Evolutionary conservation across 2,113 vertebrate genomes (phyloP).

Genomic region (Xenopus tropicalis): DNA sequence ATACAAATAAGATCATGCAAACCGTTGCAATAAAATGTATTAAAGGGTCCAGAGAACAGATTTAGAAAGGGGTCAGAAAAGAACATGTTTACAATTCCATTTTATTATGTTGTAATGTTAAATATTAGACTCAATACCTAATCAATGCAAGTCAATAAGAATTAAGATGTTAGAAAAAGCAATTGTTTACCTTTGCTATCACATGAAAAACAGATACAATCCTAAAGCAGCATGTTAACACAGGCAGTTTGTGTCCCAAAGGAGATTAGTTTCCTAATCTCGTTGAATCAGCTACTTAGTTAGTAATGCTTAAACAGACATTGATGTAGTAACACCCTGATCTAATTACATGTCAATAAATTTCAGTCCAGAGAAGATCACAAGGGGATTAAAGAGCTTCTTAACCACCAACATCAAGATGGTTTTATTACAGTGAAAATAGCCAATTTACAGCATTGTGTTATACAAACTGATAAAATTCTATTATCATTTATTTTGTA

Average conservation of each 20-base stretch:
- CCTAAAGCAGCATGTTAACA: conserved; percentile 58
- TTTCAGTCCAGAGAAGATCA: conserved; percentile 65
- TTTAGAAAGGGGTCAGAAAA: too few relatives aligned
- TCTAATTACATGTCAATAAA: conserved; percentile 87
- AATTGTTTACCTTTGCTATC: not conserved
- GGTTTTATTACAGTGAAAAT: conserved; percentile 49
- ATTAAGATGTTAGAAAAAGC: not conserved
- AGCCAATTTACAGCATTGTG: conserved; percentile 17
- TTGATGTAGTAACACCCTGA: conserved; percentile 75
- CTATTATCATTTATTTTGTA: not conserved
- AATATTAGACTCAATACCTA: not conserved
- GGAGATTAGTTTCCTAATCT: conserved; percentile 80
- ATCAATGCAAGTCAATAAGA: not conserved
- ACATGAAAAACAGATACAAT: conserved; percentile 46
- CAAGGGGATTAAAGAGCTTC: conserved; percentile 68
- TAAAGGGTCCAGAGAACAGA: too few relatives aligned
- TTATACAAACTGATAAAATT: not conserved
- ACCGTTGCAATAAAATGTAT: too few relatives aligned
- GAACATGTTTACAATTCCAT: too few relatives aligned
- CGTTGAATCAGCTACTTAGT: conserved; percentile 70
- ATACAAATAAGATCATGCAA: too few relatives aligned
- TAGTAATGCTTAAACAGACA: conserved; percentile 73
- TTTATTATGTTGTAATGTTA: not conserved
- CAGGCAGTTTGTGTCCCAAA: conserved; percentile 67
- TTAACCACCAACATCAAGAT: conserved; percentile 53